Evolutionary conservation across 2,113 vertebrate genomes (phyloP).

Genomic region (Saiga tatarica): DNA sequence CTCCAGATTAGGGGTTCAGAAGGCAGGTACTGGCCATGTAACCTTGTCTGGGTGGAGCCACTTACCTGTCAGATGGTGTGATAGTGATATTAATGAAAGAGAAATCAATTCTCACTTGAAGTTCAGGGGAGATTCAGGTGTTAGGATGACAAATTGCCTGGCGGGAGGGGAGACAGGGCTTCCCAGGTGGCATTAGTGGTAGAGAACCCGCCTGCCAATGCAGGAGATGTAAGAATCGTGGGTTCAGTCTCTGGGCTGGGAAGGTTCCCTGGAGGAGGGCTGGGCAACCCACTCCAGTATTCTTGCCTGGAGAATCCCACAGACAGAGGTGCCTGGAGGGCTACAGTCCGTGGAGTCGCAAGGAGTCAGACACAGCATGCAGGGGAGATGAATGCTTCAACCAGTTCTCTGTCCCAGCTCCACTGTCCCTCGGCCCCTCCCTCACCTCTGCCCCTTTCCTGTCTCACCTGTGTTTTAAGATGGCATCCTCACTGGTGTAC

Average conservation of each 20-base stretch:
- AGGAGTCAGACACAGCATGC: neutral
- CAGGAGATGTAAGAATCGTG: neutral
- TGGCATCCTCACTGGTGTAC: constrained; percentile 87
- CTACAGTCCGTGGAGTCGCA: neutral
- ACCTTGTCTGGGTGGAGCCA: neutral
- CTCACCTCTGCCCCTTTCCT: neutral
- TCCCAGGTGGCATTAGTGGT: neutral
- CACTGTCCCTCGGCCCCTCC: neutral
- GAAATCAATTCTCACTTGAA: neutral
- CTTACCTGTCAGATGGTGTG: neutral
- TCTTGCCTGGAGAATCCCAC: neutral
- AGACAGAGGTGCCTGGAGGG: neutral
- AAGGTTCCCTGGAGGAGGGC: neutral
- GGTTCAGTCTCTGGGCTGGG: neutral
- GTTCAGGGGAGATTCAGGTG: neutral
- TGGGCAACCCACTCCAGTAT: neutral
- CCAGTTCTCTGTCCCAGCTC: neutral
- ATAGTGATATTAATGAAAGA: neutral
- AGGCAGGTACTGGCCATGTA: neutral
- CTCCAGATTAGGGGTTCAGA: neutral
- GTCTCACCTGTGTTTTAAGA: constrained; percentile 90
- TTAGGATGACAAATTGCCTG: neutral
- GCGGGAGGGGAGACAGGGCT: neutral
- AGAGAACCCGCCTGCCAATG: neutral
- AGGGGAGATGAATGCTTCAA: neutral